Base-by-base conservation (phyloP, 2,113 vertebrate genomes). In the Cyanoderma ruficeps region DNA sequence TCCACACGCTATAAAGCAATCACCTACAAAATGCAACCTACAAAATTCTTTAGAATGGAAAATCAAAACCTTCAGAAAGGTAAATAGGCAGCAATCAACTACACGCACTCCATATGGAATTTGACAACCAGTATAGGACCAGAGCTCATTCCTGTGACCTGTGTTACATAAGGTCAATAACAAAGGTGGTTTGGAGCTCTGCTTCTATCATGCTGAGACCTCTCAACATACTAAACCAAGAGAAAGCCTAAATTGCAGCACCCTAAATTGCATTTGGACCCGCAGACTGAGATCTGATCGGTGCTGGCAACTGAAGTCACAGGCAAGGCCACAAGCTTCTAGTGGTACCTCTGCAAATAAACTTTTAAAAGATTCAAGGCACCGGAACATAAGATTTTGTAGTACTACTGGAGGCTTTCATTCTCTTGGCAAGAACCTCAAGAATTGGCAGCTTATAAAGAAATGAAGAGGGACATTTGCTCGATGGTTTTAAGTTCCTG, bases 391-490 rank as follows among this genome's bases (percentile, higher is more conserved):
- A 87, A 68, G 49, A 56, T 68, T 84, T 30, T 76, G 87, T 55
- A 30, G 56, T 10, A 22, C 70, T 49, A 74, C 52, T 2, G 13
- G 91, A 90, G 91, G 93, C 63, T 91, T 83, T 94, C 84, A n/a
- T 87, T 90, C 90, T 90, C 44, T 82, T 95, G 94, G 90, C 93
- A 90, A 74, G 86, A 79, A 92, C 65, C 69, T 76, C 47, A 69
- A 44, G 74, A 84, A 47, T 50, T 95, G 94, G 95, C 94, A 96
- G 83, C 71, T 80, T 83, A 89, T 79, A 81, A 92, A 95, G 87
- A 93, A 90, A 95, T 22, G 13, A 94, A 95, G 83, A 83, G 70
- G 86, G 94, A 96, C 95, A 95, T 90, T 83, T 84, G 50, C 87
- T 94, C 74, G 83, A 93, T 5, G 42, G 67, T 94, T 96, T 93